Base-by-base conservation (phyloP, 1,140 invertebrate genomes). In the Drosophila setifemur region DNA sequence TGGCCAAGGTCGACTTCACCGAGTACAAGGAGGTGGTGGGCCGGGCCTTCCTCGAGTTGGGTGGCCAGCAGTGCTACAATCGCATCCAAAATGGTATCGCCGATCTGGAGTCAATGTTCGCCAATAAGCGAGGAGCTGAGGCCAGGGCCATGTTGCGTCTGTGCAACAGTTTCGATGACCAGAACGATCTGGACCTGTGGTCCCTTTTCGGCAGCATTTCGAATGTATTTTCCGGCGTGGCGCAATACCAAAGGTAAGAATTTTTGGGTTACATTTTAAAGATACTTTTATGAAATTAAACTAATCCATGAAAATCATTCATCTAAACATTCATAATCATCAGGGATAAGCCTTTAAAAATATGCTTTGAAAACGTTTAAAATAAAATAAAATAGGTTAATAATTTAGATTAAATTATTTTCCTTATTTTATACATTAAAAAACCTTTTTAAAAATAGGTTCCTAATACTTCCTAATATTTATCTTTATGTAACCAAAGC, bases 41-140 rank as follows among this genome's bases (percentile, higher is more conserved):
- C 23, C 25, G 31, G 19, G 64, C 85, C 3, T 83, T 68, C 26
- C 39, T 69, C 19, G 43, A 89, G 68, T 45, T 89, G 76, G 72
- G 90, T 54, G 75, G 74, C 49, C 53, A 90, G 43, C 26, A 82
- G 72, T 93, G 92, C 58, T 90, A 92, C 52, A 40, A 88, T 12
- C 90, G 85, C 8, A 92, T 93, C 40, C 64, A 90, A 66, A 89
- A 92, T 81, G 92, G 94, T 40, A 91, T 95, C 73, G 85, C 91
- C 39, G 53, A 92, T 76, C 33, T 92, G 87, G 61, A 91, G 83
- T 28, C 91, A 73, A 54, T 91, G 83, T 63, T 91, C 83, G n/a
- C 45, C 0, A 40, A 70, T 11, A 63, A 58, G 4, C 90, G 91
- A 0, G 26, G 70, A 0, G 52, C 78, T 16, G 63, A 89, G 57